phyloP scores from a whole-genome alignment of 2,113 vertebrate species.

The Oncorhynchus mykiss region DNA sequence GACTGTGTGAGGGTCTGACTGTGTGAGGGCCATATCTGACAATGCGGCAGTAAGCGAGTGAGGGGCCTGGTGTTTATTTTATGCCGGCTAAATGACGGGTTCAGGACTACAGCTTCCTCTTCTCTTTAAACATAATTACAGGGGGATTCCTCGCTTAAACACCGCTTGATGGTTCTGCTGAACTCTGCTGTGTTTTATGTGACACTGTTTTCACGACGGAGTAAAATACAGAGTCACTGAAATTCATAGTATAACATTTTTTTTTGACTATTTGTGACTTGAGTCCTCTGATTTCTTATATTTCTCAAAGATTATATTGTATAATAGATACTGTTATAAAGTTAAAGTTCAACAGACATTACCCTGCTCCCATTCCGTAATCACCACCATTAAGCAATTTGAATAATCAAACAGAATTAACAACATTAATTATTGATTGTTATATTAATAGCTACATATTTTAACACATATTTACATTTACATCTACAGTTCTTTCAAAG shows the following conservation, averaged over 20 bases:
- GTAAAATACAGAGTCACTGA: neutral
- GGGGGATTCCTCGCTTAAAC: conserved; percentile 30
- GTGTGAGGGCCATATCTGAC: conserved; percentile 54
- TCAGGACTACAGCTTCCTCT: conserved; percentile 55
- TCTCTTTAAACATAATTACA: conserved; percentile 63
- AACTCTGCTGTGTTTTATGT: conserved; percentile 21
- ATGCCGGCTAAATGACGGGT: conserved; percentile 57
- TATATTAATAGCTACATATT: neutral
- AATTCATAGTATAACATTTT: neutral
- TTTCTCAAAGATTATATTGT: neutral
- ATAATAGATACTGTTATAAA: neutral
- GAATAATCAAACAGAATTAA: neutral
- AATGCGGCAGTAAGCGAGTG: conserved; percentile 1
- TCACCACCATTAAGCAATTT: neutral
- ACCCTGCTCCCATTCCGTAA: too few relatives aligned
- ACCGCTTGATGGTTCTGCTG: conserved; percentile 35
- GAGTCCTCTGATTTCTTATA: too few relatives aligned
- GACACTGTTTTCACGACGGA: conserved; percentile 17
- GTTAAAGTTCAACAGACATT: neutral
- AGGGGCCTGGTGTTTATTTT: conserved; percentile 57
- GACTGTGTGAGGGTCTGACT: conserved; percentile 20
- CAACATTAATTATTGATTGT: neutral
- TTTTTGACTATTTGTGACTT: neutral
- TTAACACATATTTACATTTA: neutral
- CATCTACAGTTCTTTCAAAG: neutral